Evolutionary conservation across 2,113 vertebrate genomes (phyloP).

Genomic region (Callipepla californica): DNA sequence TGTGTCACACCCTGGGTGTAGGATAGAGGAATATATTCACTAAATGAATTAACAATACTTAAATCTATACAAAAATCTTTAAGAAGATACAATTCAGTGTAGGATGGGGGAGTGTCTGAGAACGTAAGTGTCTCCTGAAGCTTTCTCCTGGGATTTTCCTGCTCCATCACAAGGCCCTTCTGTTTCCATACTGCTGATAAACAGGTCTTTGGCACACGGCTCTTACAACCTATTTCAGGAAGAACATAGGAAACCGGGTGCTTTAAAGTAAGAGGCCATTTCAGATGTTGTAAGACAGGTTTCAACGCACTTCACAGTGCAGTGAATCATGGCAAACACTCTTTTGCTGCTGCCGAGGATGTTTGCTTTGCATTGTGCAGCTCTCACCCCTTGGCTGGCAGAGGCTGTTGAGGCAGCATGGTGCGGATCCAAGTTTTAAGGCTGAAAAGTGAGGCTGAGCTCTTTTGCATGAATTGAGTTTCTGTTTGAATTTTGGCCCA

Average conservation of each 20-base stretch:
- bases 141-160: not conserved
- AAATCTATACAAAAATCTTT: rapidly evolving
- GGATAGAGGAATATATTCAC: not conserved
- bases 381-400: not conserved
- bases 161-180: rapidly evolving
- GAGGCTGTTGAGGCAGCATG: not conserved
- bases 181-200: not conserved
- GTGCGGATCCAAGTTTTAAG: slow-evolving; percentile 38
- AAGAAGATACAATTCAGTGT: not conserved
- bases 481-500: slow-evolving; percentile 69
- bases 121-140: rapidly evolving
- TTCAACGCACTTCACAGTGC: not conserved
- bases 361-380: slow-evolving; percentile 43
- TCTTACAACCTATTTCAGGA: not conserved
- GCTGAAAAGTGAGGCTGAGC: slow-evolving; percentile 1
- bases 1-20: rapidly evolving
- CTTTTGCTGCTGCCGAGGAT: slow-evolving; percentile 1
- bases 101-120: not conserved
- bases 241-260: not conserved
- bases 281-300: not conserved
- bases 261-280: not conserved
- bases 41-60: not conserved
- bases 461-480: slow-evolving; percentile 44
- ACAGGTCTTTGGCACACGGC: not conserved
- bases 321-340: not conserved